Base-by-base conservation (phyloP, 92 coral and sea anemone genomes). In the Zoanthus sociatus region DNA sequence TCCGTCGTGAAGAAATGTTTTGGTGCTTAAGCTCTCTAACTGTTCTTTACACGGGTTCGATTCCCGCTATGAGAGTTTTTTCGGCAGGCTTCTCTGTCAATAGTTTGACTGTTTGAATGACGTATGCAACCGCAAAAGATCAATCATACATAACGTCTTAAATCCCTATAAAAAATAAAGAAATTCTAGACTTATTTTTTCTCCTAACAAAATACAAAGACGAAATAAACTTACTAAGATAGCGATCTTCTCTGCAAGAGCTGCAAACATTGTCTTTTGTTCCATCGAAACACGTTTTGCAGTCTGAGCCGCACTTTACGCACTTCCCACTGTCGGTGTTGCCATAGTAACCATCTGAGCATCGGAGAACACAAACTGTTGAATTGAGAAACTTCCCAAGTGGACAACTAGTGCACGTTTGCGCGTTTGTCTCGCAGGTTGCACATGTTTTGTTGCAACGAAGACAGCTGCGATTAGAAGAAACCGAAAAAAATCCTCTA, bases 261-360 rank as follows among this genome's bases (percentile, higher is more conserved):
- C 89, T 93, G 89, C 98, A 94, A 76, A 91, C 18, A 14, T 83
- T 47, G 48, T 91, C 83, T 31, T 54, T 83, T 14, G 87, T 76
- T 46, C 98, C 96, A 75, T 94, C 86, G 50, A 90, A 78, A 79
- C 98, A 94, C 31, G 96, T 89, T 79, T 93, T 95, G 21, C 98
- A 93, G 32, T 78, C 87, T 33, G 69, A 51, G 77, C 78, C 74
- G 72, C 98, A 94, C 16, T 0, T 42, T 33, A 37, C 71, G 47
- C 98, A 94, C 64, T 55, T 78, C 31, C 93, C 74, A 7, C 55
- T 73, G 9, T 70, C 51, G n/a, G 93, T 91, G 87, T 91, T 89
- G 18, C 98, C 98, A 84, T 84, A 93, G 87, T 86, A 70, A 55
- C 98, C 94, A 56, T 90, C 70, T 1, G 96, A 88, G 72, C 98